These are phyloP conservation scores for Hystrix brachyura DNA, from an alignment of 2,113 vertebrate species.

Conservation along the genomic window DNA sequence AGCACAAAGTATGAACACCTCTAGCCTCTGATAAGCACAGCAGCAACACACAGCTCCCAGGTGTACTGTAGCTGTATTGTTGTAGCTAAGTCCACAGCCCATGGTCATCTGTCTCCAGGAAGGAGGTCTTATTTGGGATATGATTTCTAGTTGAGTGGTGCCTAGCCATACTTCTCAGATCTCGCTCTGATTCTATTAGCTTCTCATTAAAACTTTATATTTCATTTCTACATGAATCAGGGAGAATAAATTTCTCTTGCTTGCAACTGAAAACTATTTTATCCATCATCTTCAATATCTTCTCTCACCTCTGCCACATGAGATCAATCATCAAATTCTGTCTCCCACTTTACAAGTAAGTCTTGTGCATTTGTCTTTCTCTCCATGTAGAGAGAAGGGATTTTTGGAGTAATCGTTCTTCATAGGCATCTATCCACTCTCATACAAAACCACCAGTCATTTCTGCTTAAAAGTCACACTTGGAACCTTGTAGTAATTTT, in stretches of 20 bases:
- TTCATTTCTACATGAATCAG: slow-evolving; percentile 8
- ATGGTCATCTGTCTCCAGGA: not conserved
- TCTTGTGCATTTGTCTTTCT: not conserved
- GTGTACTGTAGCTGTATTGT: not conserved
- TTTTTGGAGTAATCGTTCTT: not conserved
- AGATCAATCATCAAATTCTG: not conserved
- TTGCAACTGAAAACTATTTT: not conserved
- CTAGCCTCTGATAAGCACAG: not conserved
- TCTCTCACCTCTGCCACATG: not conserved
- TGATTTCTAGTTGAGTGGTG: not conserved
- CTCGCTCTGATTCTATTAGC: not conserved
- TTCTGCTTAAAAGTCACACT: not conserved
- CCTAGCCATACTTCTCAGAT: not conserved
- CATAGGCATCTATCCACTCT: not conserved
- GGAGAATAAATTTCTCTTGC: not conserved
- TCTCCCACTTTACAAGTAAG: not conserved
- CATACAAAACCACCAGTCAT: not conserved
- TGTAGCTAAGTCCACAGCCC: not conserved
- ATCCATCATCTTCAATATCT: not conserved
- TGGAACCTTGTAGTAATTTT: not conserved
- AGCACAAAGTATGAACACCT: not conserved
- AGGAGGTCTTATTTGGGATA: not conserved
- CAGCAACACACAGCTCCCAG: not conserved
- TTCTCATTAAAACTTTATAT: not conserved
- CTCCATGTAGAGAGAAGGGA: accelerated